Conservation (phyloP, 2,113 vertebrate genomes). For the Tricholaema leucomelas region DNA sequence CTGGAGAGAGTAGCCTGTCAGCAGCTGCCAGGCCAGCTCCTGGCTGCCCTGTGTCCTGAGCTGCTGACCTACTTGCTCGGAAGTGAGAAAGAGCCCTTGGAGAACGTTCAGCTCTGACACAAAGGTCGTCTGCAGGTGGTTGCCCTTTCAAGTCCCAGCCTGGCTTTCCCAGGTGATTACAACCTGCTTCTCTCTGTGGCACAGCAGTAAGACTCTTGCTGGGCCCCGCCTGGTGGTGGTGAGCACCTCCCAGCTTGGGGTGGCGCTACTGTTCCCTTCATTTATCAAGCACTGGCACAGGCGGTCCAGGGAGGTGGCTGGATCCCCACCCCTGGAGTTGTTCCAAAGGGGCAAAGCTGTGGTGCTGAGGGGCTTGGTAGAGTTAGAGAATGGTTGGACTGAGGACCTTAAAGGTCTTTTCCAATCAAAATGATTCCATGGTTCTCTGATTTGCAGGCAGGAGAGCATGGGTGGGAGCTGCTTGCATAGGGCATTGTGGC, state of each 20-base stretch:
- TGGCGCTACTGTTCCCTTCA: rapidly evolving
- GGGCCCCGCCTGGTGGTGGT: background rate
- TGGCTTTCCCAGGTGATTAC: background rate
- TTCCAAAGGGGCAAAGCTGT: no score
- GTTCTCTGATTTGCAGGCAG: background rate
- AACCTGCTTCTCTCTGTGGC: background rate
- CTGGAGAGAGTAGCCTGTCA: background rate
- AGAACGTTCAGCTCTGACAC: background rate
- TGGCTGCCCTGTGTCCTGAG: background rate
- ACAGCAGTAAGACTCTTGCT: background rate
- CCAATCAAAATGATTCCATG: no score
- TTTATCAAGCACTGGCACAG: background rate
- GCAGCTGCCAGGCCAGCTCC: background rate
- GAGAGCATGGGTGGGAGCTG: rapidly evolving
- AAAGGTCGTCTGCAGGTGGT: background rate
- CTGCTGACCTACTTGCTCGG: background rate
- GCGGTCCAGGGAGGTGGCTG: no score
- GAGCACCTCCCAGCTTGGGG: background rate
- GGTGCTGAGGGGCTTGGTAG: no score
- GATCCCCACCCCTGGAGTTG: no score
- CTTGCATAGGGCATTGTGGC: background rate
- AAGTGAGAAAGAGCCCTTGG: background rate
- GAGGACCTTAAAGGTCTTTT: no score
- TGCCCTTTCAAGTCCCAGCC: background rate
- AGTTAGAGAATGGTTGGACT: no score